These are phyloP conservation scores for Drosophila pachea DNA, from an alignment of 1,140 invertebrate genomes.

Conservation along the genomic window DNA sequence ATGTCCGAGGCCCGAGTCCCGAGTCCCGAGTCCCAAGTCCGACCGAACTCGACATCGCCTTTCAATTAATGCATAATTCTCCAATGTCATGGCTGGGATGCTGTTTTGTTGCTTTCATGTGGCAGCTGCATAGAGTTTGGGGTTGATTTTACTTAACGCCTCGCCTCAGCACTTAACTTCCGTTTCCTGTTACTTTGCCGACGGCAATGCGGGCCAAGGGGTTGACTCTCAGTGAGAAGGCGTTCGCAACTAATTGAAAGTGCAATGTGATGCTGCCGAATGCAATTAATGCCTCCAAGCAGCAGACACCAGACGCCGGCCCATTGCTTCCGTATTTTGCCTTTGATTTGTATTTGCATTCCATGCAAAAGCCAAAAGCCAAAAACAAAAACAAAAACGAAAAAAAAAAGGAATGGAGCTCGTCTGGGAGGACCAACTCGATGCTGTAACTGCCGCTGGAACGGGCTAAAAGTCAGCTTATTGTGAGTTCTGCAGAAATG, in stretches of 20 bases:
- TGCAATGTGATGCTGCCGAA: slow-evolving; percentile 76
- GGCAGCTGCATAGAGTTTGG: slow-evolving; percentile 16
- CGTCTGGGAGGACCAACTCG: slow-evolving; percentile 4
- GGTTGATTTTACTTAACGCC: slow-evolving; percentile 76
- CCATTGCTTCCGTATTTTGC: slow-evolving; percentile 5
- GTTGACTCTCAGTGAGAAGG: slow-evolving; percentile 24
- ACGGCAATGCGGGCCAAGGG: slow-evolving; percentile 15
- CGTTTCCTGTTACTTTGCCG: slow-evolving; percentile 67
- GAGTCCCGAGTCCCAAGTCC: too few relatives aligned
- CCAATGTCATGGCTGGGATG: slow-evolving; percentile 56
- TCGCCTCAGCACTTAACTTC: slow-evolving; percentile 78
- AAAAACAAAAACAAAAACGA: slow-evolving; percentile 4
- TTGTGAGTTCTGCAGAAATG: neutral
- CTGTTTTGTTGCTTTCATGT: slow-evolving; percentile 65
- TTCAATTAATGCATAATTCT: slow-evolving; percentile 76
- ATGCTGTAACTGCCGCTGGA: slow-evolving; percentile 3
- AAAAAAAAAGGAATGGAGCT: too few relatives aligned
- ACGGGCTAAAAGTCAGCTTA: slow-evolving; percentile 12
- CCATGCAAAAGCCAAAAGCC: slow-evolving; percentile 15
- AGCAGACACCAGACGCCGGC: slow-evolving; percentile 10
- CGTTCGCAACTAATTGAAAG: slow-evolving; percentile 78
- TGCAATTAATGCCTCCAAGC: slow-evolving; percentile 76
- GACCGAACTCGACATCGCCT: slow-evolving; percentile 40
- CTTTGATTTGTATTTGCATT: slow-evolving; percentile 50
- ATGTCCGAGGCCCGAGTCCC: too few relatives aligned